Conservation (phyloP, 2,113 vertebrate species). For the Sialia sialis region DNA sequence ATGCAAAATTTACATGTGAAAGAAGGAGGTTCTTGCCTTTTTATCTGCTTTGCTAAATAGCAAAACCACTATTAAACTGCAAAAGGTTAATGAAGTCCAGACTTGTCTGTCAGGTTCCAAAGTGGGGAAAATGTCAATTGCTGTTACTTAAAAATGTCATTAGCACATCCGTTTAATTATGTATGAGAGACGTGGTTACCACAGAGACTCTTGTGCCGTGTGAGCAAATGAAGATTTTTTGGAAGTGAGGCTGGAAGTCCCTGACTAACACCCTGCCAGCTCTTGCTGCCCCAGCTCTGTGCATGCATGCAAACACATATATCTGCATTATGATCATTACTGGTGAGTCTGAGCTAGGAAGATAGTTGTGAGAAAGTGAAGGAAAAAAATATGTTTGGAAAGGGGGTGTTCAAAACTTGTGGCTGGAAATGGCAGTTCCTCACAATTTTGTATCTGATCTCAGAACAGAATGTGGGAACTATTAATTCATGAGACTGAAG, state of each 20-base stretch:
- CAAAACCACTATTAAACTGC: background rate
- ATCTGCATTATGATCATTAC: too few relatives aligned
- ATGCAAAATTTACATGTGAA: background rate
- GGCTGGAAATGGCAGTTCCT: background rate
- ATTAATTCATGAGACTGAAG: background rate
- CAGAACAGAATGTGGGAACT: background rate
- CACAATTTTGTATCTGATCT: background rate
- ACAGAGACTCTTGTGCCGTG: background rate
- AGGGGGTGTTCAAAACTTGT: background rate
- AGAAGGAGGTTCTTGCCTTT: background rate
- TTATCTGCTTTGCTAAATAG: slow-evolving; percentile 5
- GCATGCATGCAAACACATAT: rapidly evolving
- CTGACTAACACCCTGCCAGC: background rate
- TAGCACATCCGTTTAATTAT: slow-evolving; percentile 29
- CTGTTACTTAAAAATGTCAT: slow-evolving; percentile 59
- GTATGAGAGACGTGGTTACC: background rate
- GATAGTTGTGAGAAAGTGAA: background rate
- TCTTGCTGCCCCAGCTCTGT: background rate
- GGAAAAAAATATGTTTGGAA: background rate
- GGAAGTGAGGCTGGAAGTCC: background rate
- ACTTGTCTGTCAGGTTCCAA: slow-evolving; percentile 27
- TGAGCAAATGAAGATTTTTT: background rate
- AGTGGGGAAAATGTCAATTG: slow-evolving; percentile 51
- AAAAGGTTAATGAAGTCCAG: slow-evolving; percentile 60
- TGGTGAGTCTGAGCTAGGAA: background rate